phyloP scores from a whole-genome alignment of 2,113 vertebrate species.

The Pygoscelis antarcticus region DNA sequence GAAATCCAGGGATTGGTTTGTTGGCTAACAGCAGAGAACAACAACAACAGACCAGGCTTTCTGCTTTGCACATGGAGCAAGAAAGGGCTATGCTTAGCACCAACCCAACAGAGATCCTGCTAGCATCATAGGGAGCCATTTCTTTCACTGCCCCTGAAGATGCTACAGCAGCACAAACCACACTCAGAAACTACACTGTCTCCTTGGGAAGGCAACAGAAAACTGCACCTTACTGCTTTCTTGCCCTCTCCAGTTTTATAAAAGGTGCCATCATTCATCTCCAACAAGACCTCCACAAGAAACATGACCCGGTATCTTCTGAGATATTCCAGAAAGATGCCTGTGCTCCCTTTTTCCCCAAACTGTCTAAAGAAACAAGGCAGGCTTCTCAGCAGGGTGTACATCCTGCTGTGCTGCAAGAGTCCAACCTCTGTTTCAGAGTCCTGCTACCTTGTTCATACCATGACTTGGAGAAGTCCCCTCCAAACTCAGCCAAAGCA shows the following conservation, averaged over 20 bases:
- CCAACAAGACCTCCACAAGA: background rate
- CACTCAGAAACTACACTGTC: background rate
- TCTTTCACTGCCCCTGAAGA: background rate
- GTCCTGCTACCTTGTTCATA: accelerated
- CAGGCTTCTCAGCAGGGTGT: background rate
- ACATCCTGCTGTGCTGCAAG: accelerated
- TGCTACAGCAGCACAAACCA: background rate
- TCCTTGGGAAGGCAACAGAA: background rate
- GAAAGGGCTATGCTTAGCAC: background rate
- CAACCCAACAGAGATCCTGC: background rate
- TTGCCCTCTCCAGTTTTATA: background rate
- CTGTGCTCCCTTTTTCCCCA: background rate
- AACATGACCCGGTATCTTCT: accelerated
- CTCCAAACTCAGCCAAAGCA: background rate
- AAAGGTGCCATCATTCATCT: background rate
- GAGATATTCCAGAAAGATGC: background rate
- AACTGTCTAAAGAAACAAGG: background rate
- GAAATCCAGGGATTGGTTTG: background rate
- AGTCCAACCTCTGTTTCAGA: no score
- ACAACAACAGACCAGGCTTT: background rate
- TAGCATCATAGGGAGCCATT: accelerated
- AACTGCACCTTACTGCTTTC: background rate
- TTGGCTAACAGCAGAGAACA: background rate
- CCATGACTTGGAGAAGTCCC: background rate
- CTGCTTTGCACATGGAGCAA: background rate